These are phyloP conservation scores for Drosophila macrospina DNA, from an alignment of 2,888 invertebrate genomes.

Conservation along the genomic window DNA sequence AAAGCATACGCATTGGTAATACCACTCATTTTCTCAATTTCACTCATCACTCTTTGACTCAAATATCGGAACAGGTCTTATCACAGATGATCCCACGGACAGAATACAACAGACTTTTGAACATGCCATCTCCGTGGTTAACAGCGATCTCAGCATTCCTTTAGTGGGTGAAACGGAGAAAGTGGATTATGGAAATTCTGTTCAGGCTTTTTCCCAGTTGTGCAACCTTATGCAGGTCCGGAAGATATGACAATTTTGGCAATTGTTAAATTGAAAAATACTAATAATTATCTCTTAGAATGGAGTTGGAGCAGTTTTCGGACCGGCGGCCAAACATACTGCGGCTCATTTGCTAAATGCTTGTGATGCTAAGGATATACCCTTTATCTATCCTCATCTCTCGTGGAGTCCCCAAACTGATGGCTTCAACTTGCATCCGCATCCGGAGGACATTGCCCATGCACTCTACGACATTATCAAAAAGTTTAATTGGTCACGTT, in stretches of 20 bases:
- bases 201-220: slow-evolving; percentile 86
- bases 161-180: slow-evolving; percentile 75
- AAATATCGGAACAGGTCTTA: slow-evolving; percentile 72
- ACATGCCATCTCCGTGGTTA: slow-evolving; percentile 81
- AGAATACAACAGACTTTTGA: slow-evolving; percentile 78
- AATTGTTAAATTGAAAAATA: neutral
- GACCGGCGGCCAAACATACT: slow-evolving; percentile 89
- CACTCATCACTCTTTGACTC: slow-evolving; percentile 29
- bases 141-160: slow-evolving; percentile 76
- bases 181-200: slow-evolving; percentile 86
- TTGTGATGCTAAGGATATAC: slow-evolving; percentile 93
- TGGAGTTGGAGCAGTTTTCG: slow-evolving; percentile 93
- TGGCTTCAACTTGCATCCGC: slow-evolving; percentile 90
- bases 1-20: slow-evolving; percentile 65
- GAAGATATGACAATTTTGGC: neutral
- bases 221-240: slow-evolving; percentile 87
- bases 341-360: slow-evolving; percentile 92
- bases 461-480: slow-evolving; percentile 89
- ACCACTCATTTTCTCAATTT: slow-evolving; percentile 2
- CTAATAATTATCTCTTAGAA: slow-evolving; percentile 83
- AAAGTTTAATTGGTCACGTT: slow-evolving; percentile 92
- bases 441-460: slow-evolving; percentile 87
- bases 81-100: slow-evolving; percentile 76
- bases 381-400: slow-evolving; percentile 92
- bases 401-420: slow-evolving; percentile 87